Evolutionary conservation across 2,888 invertebrate species (phyloP), one percentile per base, ranked within the genome.

Genomic region (Heliothis peltigera): DNA sequence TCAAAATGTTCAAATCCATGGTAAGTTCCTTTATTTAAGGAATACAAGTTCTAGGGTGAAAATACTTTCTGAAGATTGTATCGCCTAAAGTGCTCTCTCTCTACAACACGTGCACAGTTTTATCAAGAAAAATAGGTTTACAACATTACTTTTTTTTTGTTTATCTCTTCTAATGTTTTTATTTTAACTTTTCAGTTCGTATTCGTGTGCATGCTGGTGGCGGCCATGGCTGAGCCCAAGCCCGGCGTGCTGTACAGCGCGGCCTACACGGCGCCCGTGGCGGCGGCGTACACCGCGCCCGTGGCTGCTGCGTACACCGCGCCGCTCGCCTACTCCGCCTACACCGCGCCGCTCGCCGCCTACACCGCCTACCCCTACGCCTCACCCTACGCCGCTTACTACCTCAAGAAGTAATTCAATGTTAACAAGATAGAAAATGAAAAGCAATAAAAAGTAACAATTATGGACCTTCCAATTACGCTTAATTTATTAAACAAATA

Each of bases 161-260:
- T 86, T 85, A 71, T 43, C 65, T 3, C 85, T 81, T 25, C 21
- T 48, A 25, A 10, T 48, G 25, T 19, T 35, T 22, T 10, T 0
- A 49, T 1, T 6, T 54, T 64, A 75, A 66, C 55, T 80, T 90
- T 83, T 8, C 85, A 96, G 96, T 87, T 90, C 71, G 72, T 91
- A 71, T 87, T 95, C 84, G 89, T 92, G 52, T 95, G 95, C 80
- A 87, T 96, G 80, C 76, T 96, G 88, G 95, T 95, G 35, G 77
- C 95, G 66, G 95, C 92, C 48, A 88, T 90, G 22, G 81, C 79
- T 19, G 75, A 79, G 5, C 77, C 78, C 53, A 82, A 84, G 42
- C 88, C 92, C 7, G 85, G 88, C 12, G 70, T 90, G 25, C 49
- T 84, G 28, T 81, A 82, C 55, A 80, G 81, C 43, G 82, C 35